Evolutionary conservation across 2,888 invertebrate genomes (phyloP).

Genomic region (Mythimna pallens): DNA sequence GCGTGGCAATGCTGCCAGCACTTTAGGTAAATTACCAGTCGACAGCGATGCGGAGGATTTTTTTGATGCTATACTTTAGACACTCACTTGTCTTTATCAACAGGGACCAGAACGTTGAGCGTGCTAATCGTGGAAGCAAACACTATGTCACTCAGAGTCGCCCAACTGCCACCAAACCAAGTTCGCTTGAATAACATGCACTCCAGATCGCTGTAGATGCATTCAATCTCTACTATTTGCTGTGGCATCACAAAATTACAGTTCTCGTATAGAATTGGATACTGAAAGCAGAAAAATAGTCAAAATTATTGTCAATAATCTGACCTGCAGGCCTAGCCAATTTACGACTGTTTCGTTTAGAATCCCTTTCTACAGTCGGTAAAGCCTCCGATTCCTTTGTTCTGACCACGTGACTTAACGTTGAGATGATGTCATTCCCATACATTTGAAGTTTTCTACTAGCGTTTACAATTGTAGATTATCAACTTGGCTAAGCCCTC

Average conservation of each 20-base stretch:
- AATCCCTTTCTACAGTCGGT: too few species aligned
- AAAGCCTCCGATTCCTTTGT: too few species aligned
- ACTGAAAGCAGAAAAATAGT: slow-evolving; percentile 66
- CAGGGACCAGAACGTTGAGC: slow-evolving; percentile 76
- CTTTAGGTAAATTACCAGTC: too few species aligned
- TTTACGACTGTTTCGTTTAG: too few species aligned
- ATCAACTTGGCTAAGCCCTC: too few species aligned
- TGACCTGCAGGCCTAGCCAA: too few species aligned
- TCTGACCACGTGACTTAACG: too few species aligned
- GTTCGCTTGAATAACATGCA: slow-evolving; percentile 69
- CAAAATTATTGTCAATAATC: not conserved
- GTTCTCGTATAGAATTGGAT: slow-evolving; percentile 80
- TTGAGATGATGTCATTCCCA: too few species aligned
- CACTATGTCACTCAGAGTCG: slow-evolving; percentile 77
- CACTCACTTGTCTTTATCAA: slow-evolving; percentile 73
- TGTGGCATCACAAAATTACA: slow-evolving; percentile 78
- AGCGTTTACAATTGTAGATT: too few species aligned
- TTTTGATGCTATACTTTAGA: slow-evolving; percentile 7
- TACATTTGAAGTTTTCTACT: too few species aligned
- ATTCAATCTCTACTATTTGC: slow-evolving; percentile 75
- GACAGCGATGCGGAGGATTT: too few species aligned
- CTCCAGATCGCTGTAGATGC: slow-evolving; percentile 77
- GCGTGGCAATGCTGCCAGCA: too few species aligned
- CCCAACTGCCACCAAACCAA: slow-evolving; percentile 76
- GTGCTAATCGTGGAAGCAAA: slow-evolving; percentile 79